These are phyloP conservation scores for Cotesia glomerata DNA, from an alignment of 1,140 invertebrate species.

Conservation along the genomic window DNA sequence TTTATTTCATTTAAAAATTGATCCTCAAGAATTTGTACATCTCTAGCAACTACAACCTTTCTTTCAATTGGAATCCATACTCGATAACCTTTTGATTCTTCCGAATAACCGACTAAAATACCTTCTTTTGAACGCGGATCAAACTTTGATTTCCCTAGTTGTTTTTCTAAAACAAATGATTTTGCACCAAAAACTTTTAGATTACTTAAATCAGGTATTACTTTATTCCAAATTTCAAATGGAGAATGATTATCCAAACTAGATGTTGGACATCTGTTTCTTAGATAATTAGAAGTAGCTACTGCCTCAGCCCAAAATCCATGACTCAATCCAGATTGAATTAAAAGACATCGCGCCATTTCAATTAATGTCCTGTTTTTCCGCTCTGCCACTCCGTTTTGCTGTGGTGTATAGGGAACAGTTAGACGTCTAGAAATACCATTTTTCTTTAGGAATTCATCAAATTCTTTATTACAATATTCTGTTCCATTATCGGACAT, in stretches of 20 bases:
- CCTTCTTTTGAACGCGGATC: constrained; percentile 3
- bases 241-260: not conserved
- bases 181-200: not conserved
- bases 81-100: constrained; percentile 9
- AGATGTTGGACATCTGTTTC: not conserved
- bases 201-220: not conserved
- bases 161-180: not conserved
- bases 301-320: not conserved
- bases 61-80: constrained; percentile 4
- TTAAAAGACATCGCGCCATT: not conserved
- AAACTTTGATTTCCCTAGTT: not conserved
- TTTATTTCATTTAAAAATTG: not conserved
- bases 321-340: not conserved
- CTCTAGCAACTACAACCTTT: not conserved
- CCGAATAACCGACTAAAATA: constrained; percentile 4
- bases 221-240: not conserved
- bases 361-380: not conserved
- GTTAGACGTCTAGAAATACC: not conserved
- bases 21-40: not conserved
- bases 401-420: not conserved
- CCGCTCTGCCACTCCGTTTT: not conserved
- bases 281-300: not conserved
- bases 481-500: not conserved
- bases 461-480: not conserved
- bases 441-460: not conserved